phyloP scores from a whole-genome alignment of 2,797 vertebrate genomes.

The Mallotus villosus region DNA sequence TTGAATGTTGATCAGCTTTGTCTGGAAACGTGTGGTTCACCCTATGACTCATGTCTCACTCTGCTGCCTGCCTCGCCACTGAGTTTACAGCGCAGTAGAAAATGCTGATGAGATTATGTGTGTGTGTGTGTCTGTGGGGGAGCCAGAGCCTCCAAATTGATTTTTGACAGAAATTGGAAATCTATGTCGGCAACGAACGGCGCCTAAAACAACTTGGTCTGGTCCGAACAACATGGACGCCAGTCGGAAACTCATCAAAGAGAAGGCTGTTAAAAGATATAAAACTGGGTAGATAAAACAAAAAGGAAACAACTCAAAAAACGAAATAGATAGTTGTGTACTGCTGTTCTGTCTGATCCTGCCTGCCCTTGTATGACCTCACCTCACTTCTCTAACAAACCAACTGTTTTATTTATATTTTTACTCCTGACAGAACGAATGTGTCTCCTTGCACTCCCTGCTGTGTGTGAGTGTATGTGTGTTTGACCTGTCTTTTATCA shows the following conservation, averaged over 20 bases:
- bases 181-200: slow-evolving; percentile 5
- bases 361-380: slow-evolving; percentile 16
- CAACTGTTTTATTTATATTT: not conserved
- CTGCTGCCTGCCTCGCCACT: not conserved
- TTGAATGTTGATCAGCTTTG: slow-evolving; percentile 34
- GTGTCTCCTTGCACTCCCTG: slow-evolving; percentile 2
- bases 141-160: not conserved
- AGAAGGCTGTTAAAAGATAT: slow-evolving; percentile 15
- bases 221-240: slow-evolving; percentile 14
- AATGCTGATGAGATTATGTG: not conserved
- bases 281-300: slow-evolving; percentile 14
- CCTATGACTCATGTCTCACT: slow-evolving; percentile 20
- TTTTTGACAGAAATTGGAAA: slow-evolving; percentile 23
- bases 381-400: not conserved
- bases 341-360: not conserved
- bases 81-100: not conserved
- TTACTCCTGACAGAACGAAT: not conserved
- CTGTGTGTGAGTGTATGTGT: not conserved
- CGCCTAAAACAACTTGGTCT: slow-evolving; percentile 10
- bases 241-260: slow-evolving; percentile 24
- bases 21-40: slow-evolving; percentile 17
- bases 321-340: not conserved
- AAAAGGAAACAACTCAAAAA: not conserved
- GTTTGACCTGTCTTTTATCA: too few relatives aligned
- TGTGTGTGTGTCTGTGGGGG: slow-evolving; percentile 3